These are phyloP conservation scores for Tarsius wallacei DNA, from an alignment of 2,797 vertebrate species.

Conservation along the genomic window DNA sequence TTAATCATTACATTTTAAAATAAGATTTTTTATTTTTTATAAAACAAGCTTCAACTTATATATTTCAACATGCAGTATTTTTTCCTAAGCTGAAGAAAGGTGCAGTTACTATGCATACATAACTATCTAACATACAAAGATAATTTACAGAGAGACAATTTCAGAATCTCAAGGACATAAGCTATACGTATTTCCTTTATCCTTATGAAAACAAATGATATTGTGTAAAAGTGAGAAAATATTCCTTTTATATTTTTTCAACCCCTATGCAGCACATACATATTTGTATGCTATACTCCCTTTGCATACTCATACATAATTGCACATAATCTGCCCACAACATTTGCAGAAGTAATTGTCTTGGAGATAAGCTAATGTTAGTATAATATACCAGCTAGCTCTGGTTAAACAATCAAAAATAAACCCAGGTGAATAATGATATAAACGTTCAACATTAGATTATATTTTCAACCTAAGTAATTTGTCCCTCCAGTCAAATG, in stretches of 20 bases:
- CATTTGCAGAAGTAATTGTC: neutral
- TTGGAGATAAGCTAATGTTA: neutral
- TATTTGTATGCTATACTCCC: neutral
- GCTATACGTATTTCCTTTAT: neutral
- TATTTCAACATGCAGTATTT: neutral
- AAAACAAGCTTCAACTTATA: neutral
- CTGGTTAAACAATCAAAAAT: neutral
- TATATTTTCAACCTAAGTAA: neutral
- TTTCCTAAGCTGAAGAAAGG: neutral
- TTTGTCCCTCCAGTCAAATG: neutral
- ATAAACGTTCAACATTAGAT: neutral
- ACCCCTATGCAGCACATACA: neutral
- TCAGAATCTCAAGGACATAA: neutral
- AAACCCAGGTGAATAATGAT: neutral
- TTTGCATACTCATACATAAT: neutral
- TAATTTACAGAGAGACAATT: neutral
- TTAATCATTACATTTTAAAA: neutral
- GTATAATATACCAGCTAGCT: neutral
- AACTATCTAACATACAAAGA: constrained; percentile 22
- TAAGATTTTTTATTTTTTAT: neutral
- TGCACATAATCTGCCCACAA: neutral
- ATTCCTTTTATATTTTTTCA: neutral
- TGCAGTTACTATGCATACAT: neutral
- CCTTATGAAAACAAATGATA: neutral
- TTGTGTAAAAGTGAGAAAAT: neutral